Evolutionary conservation across 2,113 vertebrate genomes (phyloP).

Genomic region (Gavia stellata): DNA sequence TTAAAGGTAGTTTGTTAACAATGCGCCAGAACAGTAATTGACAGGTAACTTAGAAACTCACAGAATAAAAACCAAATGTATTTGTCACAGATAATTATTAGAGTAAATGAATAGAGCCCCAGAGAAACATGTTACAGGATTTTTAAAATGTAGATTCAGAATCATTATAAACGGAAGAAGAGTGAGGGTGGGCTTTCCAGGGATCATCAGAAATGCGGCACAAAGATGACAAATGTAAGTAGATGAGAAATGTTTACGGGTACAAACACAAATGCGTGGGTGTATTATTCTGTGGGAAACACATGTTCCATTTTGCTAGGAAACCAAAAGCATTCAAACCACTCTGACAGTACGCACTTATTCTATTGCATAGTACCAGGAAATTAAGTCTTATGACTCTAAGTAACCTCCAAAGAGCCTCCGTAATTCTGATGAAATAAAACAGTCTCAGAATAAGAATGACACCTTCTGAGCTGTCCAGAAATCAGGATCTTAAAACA

Average conservation of each 20-base stretch:
- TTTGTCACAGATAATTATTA: neutral
- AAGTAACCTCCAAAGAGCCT: neutral
- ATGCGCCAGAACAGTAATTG: neutral
- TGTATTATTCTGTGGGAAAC: conserved; percentile 14
- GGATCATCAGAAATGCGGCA: neutral
- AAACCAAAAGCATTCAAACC: neutral
- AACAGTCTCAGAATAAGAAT: neutral
- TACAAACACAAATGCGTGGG: neutral
- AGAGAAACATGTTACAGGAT: neutral
- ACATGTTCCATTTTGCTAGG: neutral
- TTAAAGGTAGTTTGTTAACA: neutral
- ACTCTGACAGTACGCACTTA: neutral
- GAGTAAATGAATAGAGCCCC: neutral
- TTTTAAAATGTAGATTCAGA: neutral
- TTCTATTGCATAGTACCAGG: neutral
- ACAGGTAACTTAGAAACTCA: neutral
- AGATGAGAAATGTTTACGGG: conserved; percentile 3
- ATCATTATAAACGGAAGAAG: neutral
- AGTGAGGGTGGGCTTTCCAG: neutral
- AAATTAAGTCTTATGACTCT: neutral
- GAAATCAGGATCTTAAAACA: neutral
- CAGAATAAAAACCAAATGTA: neutral
- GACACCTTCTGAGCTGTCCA: neutral
- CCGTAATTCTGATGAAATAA: neutral
- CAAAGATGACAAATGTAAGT: neutral